Base-by-base conservation (phyloP, 2,113 vertebrate species). In the Lepisosteus osseus region DNA sequence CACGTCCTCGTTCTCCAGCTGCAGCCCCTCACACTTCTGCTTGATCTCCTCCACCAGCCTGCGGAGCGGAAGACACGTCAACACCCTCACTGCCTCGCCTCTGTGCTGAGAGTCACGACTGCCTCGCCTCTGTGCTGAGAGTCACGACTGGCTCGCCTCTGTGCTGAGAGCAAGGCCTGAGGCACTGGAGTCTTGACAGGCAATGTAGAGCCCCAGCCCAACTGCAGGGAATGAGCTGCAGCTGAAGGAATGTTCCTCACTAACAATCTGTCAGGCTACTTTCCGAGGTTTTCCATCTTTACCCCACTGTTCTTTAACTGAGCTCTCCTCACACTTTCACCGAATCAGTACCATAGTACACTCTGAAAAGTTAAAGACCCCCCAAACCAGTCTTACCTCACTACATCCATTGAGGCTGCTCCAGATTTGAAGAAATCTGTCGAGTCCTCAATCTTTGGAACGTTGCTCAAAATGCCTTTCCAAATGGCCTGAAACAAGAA, bases 381-480 rank as follows among this genome's bases (percentile, higher is more conserved):
- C 29, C 29, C 29, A 29, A 29, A 29, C 29, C 29, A 29, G 47
- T 73, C 72, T 88, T 83, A 94, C 93, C 93, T 93, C 76, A 88
- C 90, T 70, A 94, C 92, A 78, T 94, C 92, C 93, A 94, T 94
- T 8, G 93, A 94, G 0, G 92, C 88, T 9, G 91, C 93, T 83
- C 93, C 93, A 74, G 92, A 91, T 89, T 93, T 94, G 80, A 94
- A 94, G 83, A 94, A 94, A 81, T 94, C 93, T 61, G 91, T 94
- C 15, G 91, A 85, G 59, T 91, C 87, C 67, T 94, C 90, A 70
- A 94, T 91, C 54, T 72, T 67, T 73, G 85, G 64, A 73, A 94
- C 57, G 11, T 91, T 94, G 79, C 87, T 93, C 79, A 94, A 82
- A 84, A 94, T 94, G 72, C 90, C 88, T 72, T 91, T 92, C 93